Base-by-base conservation (phyloP, 1,140 invertebrate genomes). In the Conus betulinus region DNA sequence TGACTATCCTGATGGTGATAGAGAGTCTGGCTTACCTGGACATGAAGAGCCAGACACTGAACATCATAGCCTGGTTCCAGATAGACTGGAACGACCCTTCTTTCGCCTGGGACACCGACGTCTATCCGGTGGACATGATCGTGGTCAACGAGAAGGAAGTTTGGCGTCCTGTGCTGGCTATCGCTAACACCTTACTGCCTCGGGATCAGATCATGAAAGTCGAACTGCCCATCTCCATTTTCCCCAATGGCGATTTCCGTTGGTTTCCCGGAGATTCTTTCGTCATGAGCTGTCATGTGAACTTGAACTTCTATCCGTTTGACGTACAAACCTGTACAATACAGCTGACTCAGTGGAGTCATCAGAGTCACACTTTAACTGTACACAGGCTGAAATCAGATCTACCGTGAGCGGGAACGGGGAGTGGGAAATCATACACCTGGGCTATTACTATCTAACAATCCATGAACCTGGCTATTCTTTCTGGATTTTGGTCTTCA, bases 341-440 rank as follows among this genome's bases (percentile, higher is more conserved):
- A 97, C 98, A 98, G 95, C 98, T 99, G 92, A 98, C 98, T 5
- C 98, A 98, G 1, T 99, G 98, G 99, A 99, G 98, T 0, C 99
- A 99, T 94, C 27, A n/a, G 7, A 79, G 20, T 74, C 52, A 23
- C 17, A 52, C 27, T n/a, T 83, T 25, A 39, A 83, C 25, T 57
- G 60, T 60, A 25, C 57, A 23, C 5, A 20, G 5, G 13, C n/a
- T 0, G 25, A 23, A 39, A 25, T 55, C 5, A 0, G 39, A 8
- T n/a, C 20, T n/a, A 23, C 11, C 17, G 53, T 55, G 7, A 51
- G 23, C 6, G 27, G 27, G 11, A 27, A 88, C 27, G 79, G 78
- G 8, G 78, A 88, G 15, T 82, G 87, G 76, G 76, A 81, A 4
- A 52, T 82, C 7, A 2, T 10, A 4, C 11, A 52, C 15, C 63